Evolutionary conservation across 2,797 vertebrate genomes (phyloP).

Genomic region (Acomys russatus): DNA sequence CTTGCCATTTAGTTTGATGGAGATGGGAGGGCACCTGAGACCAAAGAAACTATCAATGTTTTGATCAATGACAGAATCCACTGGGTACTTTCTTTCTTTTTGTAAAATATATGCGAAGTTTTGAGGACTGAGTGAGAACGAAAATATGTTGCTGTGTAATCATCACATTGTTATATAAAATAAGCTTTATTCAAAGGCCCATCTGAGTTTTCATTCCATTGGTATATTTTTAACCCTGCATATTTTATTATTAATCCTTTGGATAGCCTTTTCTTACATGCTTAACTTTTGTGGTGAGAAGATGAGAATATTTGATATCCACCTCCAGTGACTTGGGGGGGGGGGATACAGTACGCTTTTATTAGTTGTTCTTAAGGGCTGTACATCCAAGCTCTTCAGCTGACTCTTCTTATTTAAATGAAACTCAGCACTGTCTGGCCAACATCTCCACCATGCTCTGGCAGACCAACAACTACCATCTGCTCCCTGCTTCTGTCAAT

Average conservation of each 20-base stretch:
- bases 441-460: background rate
- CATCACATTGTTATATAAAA: slow-evolving; percentile 6
- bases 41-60: background rate
- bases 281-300: background rate
- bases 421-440: background rate
- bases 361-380: background rate
- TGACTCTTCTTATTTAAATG: background rate
- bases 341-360: background rate
- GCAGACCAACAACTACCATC: background rate
- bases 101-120: background rate
- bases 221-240: slow-evolving; percentile 20
- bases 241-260: slow-evolving; percentile 8
- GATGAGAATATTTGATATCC: background rate
- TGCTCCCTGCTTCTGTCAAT: background rate
- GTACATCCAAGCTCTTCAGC: background rate
- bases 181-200: slow-evolving; percentile 1
- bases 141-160: slow-evolving; percentile 25
- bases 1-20: background rate
- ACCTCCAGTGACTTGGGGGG: background rate
- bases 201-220: background rate
- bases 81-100: slow-evolving; percentile 30
- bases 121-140: slow-evolving; percentile 34
- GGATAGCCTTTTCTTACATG: background rate
- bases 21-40: background rate
- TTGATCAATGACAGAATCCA: slow-evolving; percentile 24